Evolutionary conservation across 2,888 invertebrate genomes (phyloP).

Genomic region (Oxystoma pomonae): DNA sequence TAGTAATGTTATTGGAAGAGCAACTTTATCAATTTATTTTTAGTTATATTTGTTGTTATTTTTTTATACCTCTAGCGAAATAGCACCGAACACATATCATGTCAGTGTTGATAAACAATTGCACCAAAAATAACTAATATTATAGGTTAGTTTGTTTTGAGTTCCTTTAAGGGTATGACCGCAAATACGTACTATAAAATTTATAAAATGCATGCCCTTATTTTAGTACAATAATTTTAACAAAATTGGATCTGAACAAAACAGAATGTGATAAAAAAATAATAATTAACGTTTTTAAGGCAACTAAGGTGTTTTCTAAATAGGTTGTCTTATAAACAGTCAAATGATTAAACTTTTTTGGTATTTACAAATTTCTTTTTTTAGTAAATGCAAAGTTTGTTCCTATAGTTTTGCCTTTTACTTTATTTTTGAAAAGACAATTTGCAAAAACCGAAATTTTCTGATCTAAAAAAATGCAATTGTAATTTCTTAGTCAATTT

Average conservation of each 20-base stretch:
- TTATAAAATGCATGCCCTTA: too few relatives aligned
- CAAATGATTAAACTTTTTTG: background rate
- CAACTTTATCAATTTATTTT: too few relatives aligned
- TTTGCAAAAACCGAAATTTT: background rate
- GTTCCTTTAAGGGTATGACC: too few relatives aligned
- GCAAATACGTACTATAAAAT: too few relatives aligned
- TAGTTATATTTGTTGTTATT: too few relatives aligned
- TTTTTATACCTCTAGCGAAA: too few relatives aligned
- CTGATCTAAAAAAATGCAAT: background rate
- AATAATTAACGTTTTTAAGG: slow-evolving; percentile 3
- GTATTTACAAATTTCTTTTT: too few relatives aligned
- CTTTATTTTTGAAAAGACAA: slow-evolving; percentile 10
- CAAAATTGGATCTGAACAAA: background rate
- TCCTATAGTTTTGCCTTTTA: slow-evolving; percentile 1
- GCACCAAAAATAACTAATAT: too few relatives aligned
- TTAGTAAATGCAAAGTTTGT: background rate
- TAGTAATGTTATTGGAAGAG: too few relatives aligned
- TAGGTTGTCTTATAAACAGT: background rate
- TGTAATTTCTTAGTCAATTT: too few relatives aligned
- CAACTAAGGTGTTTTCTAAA: background rate
- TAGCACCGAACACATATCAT: too few relatives aligned
- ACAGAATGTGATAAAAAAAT: background rate
- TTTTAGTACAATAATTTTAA: background rate
- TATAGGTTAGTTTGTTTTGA: background rate
- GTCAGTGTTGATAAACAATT: too few relatives aligned